Conservation (phyloP, 2,888 invertebrate genomes). For the Tachystola acroxantha region DNA sequence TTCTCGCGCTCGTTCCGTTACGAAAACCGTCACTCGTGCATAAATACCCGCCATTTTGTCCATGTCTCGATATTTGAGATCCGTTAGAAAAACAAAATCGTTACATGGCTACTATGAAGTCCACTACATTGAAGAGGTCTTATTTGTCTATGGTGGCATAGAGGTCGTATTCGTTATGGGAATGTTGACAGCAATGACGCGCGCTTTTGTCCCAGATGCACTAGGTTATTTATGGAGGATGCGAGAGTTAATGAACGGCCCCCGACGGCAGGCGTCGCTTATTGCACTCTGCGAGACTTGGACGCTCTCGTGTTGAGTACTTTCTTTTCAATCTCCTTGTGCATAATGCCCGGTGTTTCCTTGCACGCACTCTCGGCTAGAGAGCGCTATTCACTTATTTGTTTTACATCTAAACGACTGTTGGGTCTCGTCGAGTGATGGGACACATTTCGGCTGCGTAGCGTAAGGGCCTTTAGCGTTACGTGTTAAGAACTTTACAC, state of each 20-base stretch:
- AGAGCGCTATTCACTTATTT: conserved; percentile 66
- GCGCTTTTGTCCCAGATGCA: conserved; percentile 37
- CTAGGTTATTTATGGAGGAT: conserved; percentile 56
- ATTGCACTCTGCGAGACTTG: conserved; percentile 66
- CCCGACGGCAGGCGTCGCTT: conserved; percentile 63
- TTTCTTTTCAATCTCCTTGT: conserved; percentile 73
- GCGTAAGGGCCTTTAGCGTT: conserved; percentile 40
- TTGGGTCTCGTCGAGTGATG: conserved; percentile 44
- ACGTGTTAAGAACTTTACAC: conserved; percentile 49
- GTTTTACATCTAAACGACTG: conserved; percentile 64
- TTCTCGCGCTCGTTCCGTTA: conserved; percentile 46
- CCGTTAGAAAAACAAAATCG: conserved; percentile 55
- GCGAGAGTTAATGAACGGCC: conserved; percentile 68
- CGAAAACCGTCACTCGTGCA: conserved; percentile 34
- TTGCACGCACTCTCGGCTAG: conserved; percentile 58
- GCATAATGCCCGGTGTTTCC: conserved; percentile 68
- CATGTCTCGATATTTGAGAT: conserved; percentile 29
- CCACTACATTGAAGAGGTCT: conserved; percentile 32
- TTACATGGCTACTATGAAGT: conserved; percentile 39
- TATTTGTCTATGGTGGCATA: conserved; percentile 49
- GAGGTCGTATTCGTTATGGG: conserved; percentile 34
- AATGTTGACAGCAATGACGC: conserved; percentile 36
- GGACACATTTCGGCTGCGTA: conserved; percentile 60
- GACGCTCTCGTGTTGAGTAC: conserved; percentile 69
- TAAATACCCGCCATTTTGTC: conserved; percentile 52